These are phyloP conservation scores for Bacillus rossius DNA, from an alignment of 1,140 invertebrate genomes.

Conservation along the genomic window DNA sequence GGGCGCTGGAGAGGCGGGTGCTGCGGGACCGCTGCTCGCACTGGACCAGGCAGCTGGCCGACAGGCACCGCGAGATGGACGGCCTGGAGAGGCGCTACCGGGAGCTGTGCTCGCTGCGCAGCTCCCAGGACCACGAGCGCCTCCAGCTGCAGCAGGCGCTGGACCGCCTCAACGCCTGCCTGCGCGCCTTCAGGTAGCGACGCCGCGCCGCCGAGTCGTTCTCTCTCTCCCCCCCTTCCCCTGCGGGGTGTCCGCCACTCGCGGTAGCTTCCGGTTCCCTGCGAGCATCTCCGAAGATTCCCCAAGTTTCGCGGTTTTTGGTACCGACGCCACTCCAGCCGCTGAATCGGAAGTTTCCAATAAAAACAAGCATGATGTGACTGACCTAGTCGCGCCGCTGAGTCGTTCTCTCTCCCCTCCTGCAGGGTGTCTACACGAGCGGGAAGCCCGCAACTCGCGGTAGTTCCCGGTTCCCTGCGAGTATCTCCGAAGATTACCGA, in stretches of 20 bases:
- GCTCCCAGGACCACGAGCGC: conserved; percentile 17
- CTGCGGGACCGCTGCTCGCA: conserved; percentile 11
- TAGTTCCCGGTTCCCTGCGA: too few species aligned
- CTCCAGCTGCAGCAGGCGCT: conserved; percentile 15
- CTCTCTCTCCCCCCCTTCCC: background rate
- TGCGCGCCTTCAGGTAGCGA: conserved; percentile 17
- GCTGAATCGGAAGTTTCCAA: too few species aligned
- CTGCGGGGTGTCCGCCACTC: background rate
- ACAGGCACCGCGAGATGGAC: conserved; percentile 12
- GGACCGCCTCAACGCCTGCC: conserved; percentile 17
- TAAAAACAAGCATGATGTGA: too few species aligned
- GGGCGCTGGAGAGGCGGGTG: conserved; percentile 9
- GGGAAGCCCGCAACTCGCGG: too few species aligned
- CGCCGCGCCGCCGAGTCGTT: background rate
- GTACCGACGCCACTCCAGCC: too few species aligned
- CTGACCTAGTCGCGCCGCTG: background rate
- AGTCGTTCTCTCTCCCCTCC: background rate
- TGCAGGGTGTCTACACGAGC: too few species aligned
- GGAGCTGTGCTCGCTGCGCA: conserved; percentile 8
- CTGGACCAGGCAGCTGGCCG: background rate
- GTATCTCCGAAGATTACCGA: too few species aligned
- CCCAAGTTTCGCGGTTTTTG: background rate
- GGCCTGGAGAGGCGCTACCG: conserved; percentile 10
- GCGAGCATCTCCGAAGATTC: background rate
- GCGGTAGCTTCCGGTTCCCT: background rate